Evolutionary conservation across 2,113 vertebrate species (phyloP).

Genomic region (Amphiprion percula): DNA sequence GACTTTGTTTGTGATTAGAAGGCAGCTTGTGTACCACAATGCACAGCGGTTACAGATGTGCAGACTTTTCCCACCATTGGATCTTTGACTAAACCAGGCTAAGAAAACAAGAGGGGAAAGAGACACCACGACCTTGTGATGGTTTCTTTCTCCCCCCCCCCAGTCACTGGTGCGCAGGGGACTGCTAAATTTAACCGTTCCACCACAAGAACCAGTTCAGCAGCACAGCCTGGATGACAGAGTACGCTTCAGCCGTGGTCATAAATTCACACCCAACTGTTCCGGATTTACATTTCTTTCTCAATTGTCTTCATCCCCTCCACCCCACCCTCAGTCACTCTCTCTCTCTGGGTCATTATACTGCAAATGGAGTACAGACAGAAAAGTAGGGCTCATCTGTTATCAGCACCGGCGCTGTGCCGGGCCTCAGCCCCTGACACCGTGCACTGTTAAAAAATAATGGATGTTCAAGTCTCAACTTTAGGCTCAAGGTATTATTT

Average conservation of each 20-base stretch:
- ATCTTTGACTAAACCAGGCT: constrained; percentile 14
- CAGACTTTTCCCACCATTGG: not conserved
- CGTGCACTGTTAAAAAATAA: constrained; percentile 12
- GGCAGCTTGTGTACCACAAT: not conserved
- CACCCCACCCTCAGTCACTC: constrained; percentile 30
- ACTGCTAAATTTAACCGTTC: constrained; percentile 78
- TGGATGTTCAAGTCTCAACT: constrained; percentile 14
- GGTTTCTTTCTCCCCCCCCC: constrained; percentile 27
- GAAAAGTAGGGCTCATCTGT: constrained; percentile 80
- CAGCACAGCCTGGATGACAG: constrained; percentile 72
- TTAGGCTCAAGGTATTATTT: not conserved
- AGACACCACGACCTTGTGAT: constrained; percentile 70
- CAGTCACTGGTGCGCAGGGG: constrained; percentile 57
- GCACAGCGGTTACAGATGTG: not conserved
- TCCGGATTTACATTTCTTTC: constrained; percentile 59
- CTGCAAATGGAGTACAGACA: constrained; percentile 72
- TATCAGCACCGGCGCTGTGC: constrained; percentile 42
- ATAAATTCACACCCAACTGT: constrained; percentile 72
- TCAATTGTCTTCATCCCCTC: not conserved
- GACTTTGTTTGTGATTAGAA: constrained; percentile 40
- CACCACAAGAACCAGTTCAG: constrained; percentile 71
- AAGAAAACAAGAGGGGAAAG: constrained; percentile 27
- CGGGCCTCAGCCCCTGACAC: constrained; percentile 25
- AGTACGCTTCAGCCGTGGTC: constrained; percentile 63
- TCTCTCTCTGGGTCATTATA: constrained; percentile 62